Evolutionary conservation across 2,113 vertebrate genomes (phyloP), one percentile per base, ranked within the genome.

Genomic region (Tupaia tana): DNA sequence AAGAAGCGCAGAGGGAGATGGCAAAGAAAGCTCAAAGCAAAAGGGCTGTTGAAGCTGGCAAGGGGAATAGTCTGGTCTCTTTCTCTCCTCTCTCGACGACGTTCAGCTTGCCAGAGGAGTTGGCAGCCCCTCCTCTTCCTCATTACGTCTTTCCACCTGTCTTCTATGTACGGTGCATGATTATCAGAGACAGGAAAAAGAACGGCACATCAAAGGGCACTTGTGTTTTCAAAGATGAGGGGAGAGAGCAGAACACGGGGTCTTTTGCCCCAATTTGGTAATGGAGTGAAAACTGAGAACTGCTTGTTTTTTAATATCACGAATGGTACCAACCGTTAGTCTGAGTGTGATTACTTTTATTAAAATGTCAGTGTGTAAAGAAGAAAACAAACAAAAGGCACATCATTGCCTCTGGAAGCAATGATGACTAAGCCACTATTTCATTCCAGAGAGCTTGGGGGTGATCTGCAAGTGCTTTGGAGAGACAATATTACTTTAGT

Each of bases 381-480:
- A 93, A 86, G 75, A 94, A 93, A 89, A 78, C 59, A 90, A 89
- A 79, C 20, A 52, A 77, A 85, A 66, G 71, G 58, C 24, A 85
- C 24, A 66, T 56, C 18, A n/a, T 56, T 90, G 77, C 58, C 19
- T 80, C 43, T 54, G 13, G 82, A 86, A 86, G 58, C 59, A 87
- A 86, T 92, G 75, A 66, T 54, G 43, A 66, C 75, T 85, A 63
- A 84, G 84, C 4, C 82, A 81, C 59, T 59, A 9, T 19, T 79
- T 96, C 77, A 89, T 43, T 16, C 75, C 66, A 58, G 43, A 66
- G 71, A 93, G 58, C 58, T 16, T 71, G 64, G 63, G 63, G 86
- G 71, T 54, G 87, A 67, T 91, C 31, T 43, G 18, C 19, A 86
- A 70, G 79, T 34, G 7, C 63, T 67, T n/a, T 80, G 71, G n/a